Base-by-base conservation (phyloP, 2,888 invertebrate species). In the Epinotia brunnichana region DNA sequence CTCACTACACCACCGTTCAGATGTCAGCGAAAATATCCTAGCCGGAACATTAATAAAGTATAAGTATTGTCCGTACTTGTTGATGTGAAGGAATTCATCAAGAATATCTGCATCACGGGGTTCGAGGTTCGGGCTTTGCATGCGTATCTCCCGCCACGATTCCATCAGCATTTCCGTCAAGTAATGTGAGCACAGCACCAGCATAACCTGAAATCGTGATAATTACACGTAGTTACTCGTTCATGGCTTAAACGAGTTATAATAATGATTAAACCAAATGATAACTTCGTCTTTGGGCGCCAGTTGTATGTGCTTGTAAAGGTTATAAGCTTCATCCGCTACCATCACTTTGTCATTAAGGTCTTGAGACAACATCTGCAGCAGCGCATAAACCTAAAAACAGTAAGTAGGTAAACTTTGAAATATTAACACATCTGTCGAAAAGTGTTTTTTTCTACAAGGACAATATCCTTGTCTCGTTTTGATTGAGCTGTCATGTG, bases 281-380 rank as follows among this genome's bases (percentile, higher is more conserved):
- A 39, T 24, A 24, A 92, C 92, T 87, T 92, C 91, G 56, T 92
- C 92, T 75, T 87, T 80, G 0, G 81, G 78, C 1, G 79, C 67
- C 13, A 92, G 63, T 56, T 82, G 75, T 29, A 92, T 85, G 71
- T 91, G 87, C 75, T 89, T 89, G 76, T 92, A 92, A 74, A 92
- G 79, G 24, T 90, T 89, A 72, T 89, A 92, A 3, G 88, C 76
- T 78, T 90, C 90, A 63, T 92, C 89, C 2, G 90, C 89, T 9
- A 92, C 62, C 0, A 80, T 60, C 19, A 91, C 91, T 77, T 85
- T 87, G 70, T 78, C 74, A 3, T 83, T 77, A 71, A 92, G 80
- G 73, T 92, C 92, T 74, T 89, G 87, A 1, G 90, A 87, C 11
- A 92, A 80, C 83, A 92, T 80, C 35, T 90, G 87, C 39, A 92